Evolutionary conservation across 2,888 invertebrate genomes (phyloP), one percentile per base, ranked within the genome.

Genomic region (Brenthis daphne): DNA sequence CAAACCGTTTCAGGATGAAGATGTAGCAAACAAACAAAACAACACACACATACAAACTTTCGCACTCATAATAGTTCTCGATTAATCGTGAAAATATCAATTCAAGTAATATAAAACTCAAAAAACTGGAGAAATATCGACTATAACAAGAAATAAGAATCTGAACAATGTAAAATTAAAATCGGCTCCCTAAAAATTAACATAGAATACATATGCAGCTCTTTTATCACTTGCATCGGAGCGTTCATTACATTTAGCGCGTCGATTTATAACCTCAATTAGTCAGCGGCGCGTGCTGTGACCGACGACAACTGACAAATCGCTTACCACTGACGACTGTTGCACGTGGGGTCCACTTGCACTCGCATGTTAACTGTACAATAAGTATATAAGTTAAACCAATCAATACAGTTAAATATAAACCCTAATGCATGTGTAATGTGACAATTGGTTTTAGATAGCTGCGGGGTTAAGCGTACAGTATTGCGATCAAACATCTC

Each of bases 251-350:
- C 84, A 81, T 79, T 77, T 76, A 77, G 82, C 81, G 81, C 81
- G 85, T 86, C 88, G 85, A 90, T 90, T 90, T 89, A 90, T 90
- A 87, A 89, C 84, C 80, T 85, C 89, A 88, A 90, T 90, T 90
- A 90, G 89, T 89, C 87, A 85, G 84, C 80, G 81, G 81, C 84
- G 86, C 85, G 86, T 85, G 85, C 83, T 73, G 65, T 73, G 73
- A 78, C 81, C 85, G 82, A 83, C 85, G 88, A 88, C 89, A 85
- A 84, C 81, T 87, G 87, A 89, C 88, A 88, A 90, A 89, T 89
- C 83, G 88, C 77, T 79, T 76, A 76, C 79, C 82, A 86, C 86
- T 85, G 83, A 82, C 82, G 83, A 80, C 81, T 79, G 82, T 78
- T 82, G 82, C 83, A 81, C 82, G 89, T 89, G 88, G 89, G 89